phyloP scores from a whole-genome alignment of 2,113 vertebrate genomes.

The Eudyptes chrysolophus region DNA sequence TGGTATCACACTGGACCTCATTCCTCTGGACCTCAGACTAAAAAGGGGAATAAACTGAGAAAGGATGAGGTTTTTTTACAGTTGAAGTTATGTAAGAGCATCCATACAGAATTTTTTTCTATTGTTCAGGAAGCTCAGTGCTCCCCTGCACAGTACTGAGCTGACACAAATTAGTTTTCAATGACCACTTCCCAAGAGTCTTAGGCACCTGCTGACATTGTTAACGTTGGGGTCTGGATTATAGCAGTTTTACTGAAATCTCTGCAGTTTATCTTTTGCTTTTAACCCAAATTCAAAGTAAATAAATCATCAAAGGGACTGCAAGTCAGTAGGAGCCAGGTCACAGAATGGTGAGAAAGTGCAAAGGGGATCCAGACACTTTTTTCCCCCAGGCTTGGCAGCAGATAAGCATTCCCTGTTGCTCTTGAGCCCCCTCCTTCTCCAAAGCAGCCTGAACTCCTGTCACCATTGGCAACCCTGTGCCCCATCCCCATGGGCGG shows the following conservation, averaged over 20 bases:
- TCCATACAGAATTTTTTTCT: neutral
- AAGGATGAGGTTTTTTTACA: neutral
- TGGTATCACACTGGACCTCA: neutral
- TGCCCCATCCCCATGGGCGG: fast-evolving
- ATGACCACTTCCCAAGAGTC: neutral
- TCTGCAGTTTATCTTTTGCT: neutral
- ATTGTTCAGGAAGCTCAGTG: neutral
- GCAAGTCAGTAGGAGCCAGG: neutral
- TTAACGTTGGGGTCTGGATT: neutral
- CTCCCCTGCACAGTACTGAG: neutral
- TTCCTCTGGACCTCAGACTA: neutral
- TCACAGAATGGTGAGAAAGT: neutral
- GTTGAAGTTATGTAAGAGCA: neutral
- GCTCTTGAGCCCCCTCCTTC: neutral
- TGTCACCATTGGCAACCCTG: neutral
- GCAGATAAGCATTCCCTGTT: neutral
- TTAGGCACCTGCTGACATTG: neutral
- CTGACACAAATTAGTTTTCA: neutral
- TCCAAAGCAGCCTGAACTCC: neutral
- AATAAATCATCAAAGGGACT: neutral
- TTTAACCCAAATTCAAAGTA: neutral
- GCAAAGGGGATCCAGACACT: neutral
- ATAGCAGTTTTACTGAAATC: neutral
- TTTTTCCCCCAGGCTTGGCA: fast-evolving
- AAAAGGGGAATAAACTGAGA: neutral